A percentile compares a stretch with the other conserved stretches of the same genome.
Evolutionary conservation across 92 coral and sea anemone genomes (phyloP).

Genomic region (Zoanthus gigantus): DNA sequence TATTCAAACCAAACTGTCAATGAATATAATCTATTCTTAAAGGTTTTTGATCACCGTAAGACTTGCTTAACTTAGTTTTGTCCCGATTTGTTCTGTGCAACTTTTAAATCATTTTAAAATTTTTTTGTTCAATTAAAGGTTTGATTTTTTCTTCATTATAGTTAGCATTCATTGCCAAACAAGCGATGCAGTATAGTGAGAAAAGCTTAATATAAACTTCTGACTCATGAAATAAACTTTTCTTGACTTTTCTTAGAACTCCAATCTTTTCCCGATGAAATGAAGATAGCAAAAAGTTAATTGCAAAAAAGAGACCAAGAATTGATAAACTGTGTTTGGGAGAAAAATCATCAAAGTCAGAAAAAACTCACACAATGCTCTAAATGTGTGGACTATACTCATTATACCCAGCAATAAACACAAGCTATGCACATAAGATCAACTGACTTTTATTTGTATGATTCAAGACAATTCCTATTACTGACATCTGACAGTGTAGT

Average conservation of each 20-base stretch:
- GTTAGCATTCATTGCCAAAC: too few species aligned
- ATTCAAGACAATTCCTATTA: background rate
- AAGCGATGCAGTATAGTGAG: too few species aligned
- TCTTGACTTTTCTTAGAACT: background rate
- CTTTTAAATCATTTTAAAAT: too few species aligned
- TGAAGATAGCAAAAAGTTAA: background rate
- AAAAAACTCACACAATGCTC: background rate
- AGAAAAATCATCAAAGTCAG: background rate
- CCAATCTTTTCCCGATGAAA: background rate
- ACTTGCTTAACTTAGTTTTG: too few species aligned
- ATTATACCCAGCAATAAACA: background rate
- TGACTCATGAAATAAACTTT: background rate
- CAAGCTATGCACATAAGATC: too few species aligned
- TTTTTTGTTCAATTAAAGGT: too few species aligned
- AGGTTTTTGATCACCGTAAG: too few species aligned
- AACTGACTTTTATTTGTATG: slow-evolving; percentile 24
- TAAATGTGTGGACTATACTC: background rate
- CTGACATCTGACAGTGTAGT: slow-evolving; percentile 4
- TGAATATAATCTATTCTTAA: too few species aligned
- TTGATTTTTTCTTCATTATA: too few species aligned
- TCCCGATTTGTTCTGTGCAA: too few species aligned
- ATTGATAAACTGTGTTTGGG: background rate
- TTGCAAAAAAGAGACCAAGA: background rate
- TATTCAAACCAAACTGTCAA: too few species aligned
- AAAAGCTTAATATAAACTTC: too few species aligned